Evolutionary conservation across 2,797 vertebrate genomes (phyloP).

Genomic region (Synanceia verrucosa): DNA sequence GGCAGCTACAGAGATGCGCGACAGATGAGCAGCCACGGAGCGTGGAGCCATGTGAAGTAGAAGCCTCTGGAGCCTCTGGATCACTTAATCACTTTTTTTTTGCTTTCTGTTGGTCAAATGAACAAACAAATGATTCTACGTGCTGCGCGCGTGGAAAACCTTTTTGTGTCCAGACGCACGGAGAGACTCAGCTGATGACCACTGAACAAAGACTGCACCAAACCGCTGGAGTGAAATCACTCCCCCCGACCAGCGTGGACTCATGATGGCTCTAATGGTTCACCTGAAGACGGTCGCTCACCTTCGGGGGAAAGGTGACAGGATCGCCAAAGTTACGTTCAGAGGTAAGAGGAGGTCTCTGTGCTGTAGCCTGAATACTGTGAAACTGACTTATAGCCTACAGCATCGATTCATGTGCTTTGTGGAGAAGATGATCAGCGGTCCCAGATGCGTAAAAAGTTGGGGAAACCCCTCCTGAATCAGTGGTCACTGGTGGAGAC

Average conservation of each 20-base stretch:
- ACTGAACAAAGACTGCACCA: constrained; percentile 35
- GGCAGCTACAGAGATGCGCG: constrained; percentile 47
- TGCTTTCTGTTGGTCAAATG: constrained; percentile 6
- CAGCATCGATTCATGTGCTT: not conserved
- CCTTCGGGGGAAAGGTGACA: constrained; percentile 89
- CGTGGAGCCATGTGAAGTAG: constrained; percentile 37
- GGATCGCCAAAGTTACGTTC: constrained; percentile 94
- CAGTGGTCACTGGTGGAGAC: not conserved
- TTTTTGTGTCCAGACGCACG: constrained; percentile 33
- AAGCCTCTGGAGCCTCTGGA: no score
- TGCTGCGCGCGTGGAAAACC: constrained; percentile 46
- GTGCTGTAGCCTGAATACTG: not conserved
- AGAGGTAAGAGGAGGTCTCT: constrained; percentile 82
- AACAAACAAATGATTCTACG: constrained; percentile 8
- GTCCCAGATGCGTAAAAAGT: constrained; percentile 44
- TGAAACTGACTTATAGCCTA: not conserved
- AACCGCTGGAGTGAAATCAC: constrained; percentile 49
- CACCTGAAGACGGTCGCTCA: constrained; percentile 89
- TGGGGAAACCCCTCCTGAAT: constrained; percentile 30
- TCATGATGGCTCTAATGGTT: constrained; percentile 88
- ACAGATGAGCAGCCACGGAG: constrained; percentile 51
- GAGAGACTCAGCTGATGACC: constrained; percentile 41
- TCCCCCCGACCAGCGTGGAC: constrained; percentile 45
- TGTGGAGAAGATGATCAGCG: not conserved
- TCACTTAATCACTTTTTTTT: constrained; percentile 40